A percentile compares a stretch with the other conserved stretches of the same genome.
Conservation (phyloP, 2,113 vertebrate genomes). For the Tyrannus savana region DNA sequence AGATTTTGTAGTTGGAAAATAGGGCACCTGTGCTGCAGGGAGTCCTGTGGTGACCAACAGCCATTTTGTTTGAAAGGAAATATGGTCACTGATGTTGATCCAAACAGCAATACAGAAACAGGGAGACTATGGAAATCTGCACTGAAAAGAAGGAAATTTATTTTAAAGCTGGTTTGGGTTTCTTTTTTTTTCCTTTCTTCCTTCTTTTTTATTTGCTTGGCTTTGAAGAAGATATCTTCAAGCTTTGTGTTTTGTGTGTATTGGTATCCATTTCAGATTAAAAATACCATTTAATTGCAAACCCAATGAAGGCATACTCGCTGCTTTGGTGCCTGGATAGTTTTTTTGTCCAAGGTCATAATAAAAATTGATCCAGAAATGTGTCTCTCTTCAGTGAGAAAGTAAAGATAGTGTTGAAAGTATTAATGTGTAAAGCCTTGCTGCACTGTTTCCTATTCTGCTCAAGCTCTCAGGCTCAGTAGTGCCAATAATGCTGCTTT, state of each 20-base stretch:
- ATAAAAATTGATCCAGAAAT: background rate
- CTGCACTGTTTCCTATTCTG: background rate
- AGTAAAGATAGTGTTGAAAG: background rate
- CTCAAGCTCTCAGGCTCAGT: background rate
- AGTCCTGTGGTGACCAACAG: background rate
- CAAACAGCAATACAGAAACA: background rate
- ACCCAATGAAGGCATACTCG: background rate
- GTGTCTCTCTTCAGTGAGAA: background rate
- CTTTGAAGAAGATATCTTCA: background rate
- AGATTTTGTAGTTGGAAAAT: constrained; percentile 36
- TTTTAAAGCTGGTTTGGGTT: background rate
- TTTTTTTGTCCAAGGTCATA: background rate
- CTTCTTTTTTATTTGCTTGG: background rate
- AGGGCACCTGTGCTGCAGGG: background rate
- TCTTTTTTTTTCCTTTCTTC: background rate
- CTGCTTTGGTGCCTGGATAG: background rate
- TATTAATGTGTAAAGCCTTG: background rate
- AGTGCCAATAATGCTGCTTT: background rate
- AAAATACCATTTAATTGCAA: background rate
- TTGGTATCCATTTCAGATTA: background rate
- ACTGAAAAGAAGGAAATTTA: background rate
- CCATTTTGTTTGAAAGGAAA: background rate
- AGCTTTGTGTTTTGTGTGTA: background rate
- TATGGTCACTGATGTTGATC: background rate
- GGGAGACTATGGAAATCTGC: background rate